These are phyloP conservation scores for Minunthozetes semirufus DNA, from an alignment of 2,888 invertebrate genomes.

Conservation along the genomic window DNA sequence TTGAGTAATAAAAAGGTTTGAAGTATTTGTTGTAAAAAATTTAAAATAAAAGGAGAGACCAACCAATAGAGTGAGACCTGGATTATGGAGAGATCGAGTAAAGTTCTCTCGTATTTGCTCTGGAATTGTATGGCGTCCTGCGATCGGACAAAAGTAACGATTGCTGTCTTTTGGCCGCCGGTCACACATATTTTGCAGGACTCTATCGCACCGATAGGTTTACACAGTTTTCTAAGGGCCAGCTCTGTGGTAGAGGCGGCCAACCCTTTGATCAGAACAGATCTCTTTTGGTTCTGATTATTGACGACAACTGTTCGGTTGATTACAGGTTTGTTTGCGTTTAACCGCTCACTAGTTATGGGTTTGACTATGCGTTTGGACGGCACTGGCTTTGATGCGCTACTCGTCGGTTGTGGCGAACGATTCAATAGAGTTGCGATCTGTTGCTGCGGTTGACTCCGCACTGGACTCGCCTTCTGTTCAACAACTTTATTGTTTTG, in stretches of 20 bases:
- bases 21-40: too few relatives aligned
- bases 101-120: conserved; percentile 3
- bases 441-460: conserved; percentile 10
- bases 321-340: neutral
- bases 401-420: neutral
- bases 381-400: neutral
- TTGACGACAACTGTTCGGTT: neutral
- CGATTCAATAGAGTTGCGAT: conserved; percentile 16
- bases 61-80: conserved; percentile 22
- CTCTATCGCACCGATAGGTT: conserved; percentile 6
- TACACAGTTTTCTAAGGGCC: conserved; percentile 6
- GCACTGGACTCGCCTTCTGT: neutral
- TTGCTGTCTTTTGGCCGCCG: conserved; percentile 10
- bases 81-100: conserved; percentile 9
- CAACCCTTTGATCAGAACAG: conserved; percentile 17
- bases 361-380: conserved; percentile 8
- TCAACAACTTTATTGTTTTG: neutral
- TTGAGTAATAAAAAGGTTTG: too few relatives aligned
- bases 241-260: neutral
- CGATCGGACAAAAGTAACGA: neutral
- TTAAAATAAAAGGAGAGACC: neutral
- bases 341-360: neutral
- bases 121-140: conserved; percentile 6
- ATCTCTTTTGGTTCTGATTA: conserved; percentile 3
- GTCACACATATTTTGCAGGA: neutral